Evolutionary conservation across 2,888 invertebrate genomes (phyloP).

Genomic region (Onchidella celtica): DNA sequence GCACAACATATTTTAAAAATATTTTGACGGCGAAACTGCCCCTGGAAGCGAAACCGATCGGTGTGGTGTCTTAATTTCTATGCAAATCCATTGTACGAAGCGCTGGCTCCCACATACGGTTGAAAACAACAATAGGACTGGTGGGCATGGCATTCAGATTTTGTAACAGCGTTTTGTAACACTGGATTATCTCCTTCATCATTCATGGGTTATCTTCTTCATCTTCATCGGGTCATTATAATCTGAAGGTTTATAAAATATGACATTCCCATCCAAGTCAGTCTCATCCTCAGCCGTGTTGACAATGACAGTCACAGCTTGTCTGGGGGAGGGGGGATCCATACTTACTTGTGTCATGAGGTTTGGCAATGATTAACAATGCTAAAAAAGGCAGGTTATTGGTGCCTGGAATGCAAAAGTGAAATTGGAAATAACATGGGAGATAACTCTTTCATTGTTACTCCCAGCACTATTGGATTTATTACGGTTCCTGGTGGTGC

Average conservation of each 20-base stretch:
- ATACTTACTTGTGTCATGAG: background rate
- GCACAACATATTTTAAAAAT: too few relatives aligned
- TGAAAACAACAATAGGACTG: too few relatives aligned
- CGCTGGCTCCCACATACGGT: too few relatives aligned
- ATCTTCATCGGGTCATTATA: background rate
- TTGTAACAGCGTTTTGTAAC: too few relatives aligned
- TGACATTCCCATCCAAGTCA: background rate
- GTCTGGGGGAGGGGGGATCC: conserved; percentile 25
- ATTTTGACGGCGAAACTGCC: too few relatives aligned
- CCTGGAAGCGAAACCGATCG: too few relatives aligned
- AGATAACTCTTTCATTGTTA: conserved; percentile 30
- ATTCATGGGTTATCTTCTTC: too few relatives aligned
- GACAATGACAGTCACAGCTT: background rate
- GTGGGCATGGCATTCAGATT: too few relatives aligned
- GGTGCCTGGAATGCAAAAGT: background rate
- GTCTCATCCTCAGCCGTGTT: background rate
- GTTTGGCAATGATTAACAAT: conserved; percentile 14
- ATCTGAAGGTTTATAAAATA: background rate
- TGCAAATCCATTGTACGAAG: too few relatives aligned
- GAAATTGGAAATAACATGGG: conserved; percentile 34
- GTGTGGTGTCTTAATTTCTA: too few relatives aligned
- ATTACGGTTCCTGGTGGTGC: conserved; percentile 23
- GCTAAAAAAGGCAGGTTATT: background rate
- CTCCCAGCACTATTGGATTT: conserved; percentile 23
- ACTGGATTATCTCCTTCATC: background rate